Percentiles rank a stretch among this genome's conserved stretches.
Conservation (phyloP, 2,113 vertebrate species). For the Gopherus flavomarginatus region DNA sequence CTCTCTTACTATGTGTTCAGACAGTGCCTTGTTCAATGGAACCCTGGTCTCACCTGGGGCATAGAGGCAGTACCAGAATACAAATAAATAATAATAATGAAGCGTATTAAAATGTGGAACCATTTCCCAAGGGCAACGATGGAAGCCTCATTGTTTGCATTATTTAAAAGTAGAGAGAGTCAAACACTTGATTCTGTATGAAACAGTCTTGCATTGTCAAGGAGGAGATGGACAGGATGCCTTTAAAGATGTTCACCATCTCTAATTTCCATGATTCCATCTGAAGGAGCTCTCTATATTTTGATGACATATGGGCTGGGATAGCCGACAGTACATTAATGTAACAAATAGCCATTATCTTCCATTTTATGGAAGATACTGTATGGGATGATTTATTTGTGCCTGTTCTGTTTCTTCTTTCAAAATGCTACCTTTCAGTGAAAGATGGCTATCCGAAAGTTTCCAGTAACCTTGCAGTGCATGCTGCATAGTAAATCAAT, state of each 20-base stretch:
- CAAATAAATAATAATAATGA: neutral
- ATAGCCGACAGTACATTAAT: constrained; percentile 40
- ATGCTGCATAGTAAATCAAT: constrained; percentile 49
- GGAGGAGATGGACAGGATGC: neutral
- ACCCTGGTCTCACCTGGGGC: neutral
- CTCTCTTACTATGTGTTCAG: neutral
- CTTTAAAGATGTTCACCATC: neutral
- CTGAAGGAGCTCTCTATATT: constrained; percentile 22
- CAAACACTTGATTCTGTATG: neutral
- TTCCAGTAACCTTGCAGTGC: constrained; percentile 47
- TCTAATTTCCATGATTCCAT: constrained; percentile 9
- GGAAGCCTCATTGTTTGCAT: fast-evolving
- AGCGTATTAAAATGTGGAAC: neutral
- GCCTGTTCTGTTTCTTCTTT: constrained; percentile 38
- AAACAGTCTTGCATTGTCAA: neutral
- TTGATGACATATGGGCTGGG: constrained; percentile 48
- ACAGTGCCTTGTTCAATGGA: neutral
- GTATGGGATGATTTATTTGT: constrained; percentile 55
- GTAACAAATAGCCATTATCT: constrained; percentile 59
- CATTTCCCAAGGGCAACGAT: neutral
- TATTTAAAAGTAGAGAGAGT: neutral
- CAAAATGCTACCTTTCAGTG: constrained; percentile 17
- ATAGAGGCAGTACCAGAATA: neutral
- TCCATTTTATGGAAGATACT: constrained; percentile 22
- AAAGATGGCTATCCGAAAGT: constrained; percentile 49